These are phyloP conservation scores for Sarcophaga peregrina DNA, from an alignment of 1,140 invertebrate species.

Conservation along the genomic window DNA sequence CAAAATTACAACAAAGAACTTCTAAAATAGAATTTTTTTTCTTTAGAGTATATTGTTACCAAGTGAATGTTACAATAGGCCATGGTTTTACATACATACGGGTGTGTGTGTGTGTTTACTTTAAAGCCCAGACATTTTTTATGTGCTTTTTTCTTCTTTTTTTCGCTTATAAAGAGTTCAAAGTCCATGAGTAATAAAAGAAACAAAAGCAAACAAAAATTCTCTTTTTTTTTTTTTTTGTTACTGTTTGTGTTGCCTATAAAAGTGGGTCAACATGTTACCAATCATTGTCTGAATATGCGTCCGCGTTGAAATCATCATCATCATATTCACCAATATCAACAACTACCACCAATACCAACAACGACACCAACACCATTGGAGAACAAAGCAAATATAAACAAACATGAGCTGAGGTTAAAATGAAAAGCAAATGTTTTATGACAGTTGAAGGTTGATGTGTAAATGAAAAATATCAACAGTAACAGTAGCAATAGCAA, in stretches of 20 bases:
- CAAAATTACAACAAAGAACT: background rate
- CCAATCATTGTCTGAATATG: conserved; percentile 7
- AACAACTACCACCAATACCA: no score
- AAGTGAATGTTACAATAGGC: background rate
- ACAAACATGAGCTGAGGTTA: background rate
- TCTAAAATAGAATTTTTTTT: no score
- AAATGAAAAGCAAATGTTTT: background rate
- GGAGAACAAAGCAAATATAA: background rate
- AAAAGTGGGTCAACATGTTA: conserved; percentile 14
- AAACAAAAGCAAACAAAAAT: no score
- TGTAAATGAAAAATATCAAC: background rate
- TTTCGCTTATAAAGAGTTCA: conserved; percentile 1
- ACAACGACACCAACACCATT: no score
- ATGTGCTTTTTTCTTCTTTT: background rate
- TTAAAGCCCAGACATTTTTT: background rate
- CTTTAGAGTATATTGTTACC: background rate
- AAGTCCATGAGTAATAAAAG: background rate
- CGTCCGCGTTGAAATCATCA: background rate
- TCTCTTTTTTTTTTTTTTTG: no score
- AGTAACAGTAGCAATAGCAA: no score
- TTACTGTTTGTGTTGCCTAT: background rate
- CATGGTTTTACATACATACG: no score
- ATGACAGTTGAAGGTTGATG: conserved; percentile 12
- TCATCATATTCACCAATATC: no score
- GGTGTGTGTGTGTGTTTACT: no score